A percentile compares a stretch with the other conserved stretches of the same genome.
Conservation (phyloP, 2,113 vertebrate species). For the Dunckerocampus dactyliophorus region DNA sequence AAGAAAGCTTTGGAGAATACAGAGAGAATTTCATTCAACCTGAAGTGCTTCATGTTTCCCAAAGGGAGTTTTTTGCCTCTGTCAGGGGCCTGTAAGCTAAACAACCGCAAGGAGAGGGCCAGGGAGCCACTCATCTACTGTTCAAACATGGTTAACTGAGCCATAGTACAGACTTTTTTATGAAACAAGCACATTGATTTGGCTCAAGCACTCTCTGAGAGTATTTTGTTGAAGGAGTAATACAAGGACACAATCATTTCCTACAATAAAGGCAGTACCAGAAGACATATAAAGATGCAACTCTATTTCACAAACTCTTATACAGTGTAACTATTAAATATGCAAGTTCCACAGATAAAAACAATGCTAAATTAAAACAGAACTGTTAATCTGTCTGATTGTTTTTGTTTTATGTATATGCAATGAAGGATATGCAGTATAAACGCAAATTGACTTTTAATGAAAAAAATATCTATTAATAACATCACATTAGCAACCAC, state of each 20-base stretch:
- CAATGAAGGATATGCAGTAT: no score
- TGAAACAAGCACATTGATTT: constrained; percentile 37
- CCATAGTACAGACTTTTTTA: constrained; percentile 48
- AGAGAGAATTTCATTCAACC: constrained; percentile 62
- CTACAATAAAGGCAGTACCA: background rate
- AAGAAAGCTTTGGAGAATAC: constrained; percentile 61
- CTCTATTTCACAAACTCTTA: no score
- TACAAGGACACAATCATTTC: background rate
- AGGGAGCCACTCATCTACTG: constrained; percentile 51
- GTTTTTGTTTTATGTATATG: background rate
- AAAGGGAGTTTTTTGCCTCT: constrained; percentile 41
- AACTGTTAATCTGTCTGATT: background rate
- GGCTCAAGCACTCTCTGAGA: constrained; percentile 20
- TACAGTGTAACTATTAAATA: background rate
- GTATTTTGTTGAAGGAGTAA: constrained; percentile 1
- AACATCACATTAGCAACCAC: no score
- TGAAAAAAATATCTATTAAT: no score
- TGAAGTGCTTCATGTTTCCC: constrained; percentile 55
- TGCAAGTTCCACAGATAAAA: constrained; percentile 10
- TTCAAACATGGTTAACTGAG: constrained; percentile 56
- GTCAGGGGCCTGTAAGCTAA: constrained; percentile 61
- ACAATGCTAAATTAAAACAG: background rate
- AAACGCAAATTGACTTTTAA: no score
- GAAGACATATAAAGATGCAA: background rate
- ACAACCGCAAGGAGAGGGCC: constrained; percentile 50